These are phyloP conservation scores for Tenualosa thibaudeaui DNA, from an alignment of 2,797 vertebrate species.

Conservation along the genomic window DNA sequence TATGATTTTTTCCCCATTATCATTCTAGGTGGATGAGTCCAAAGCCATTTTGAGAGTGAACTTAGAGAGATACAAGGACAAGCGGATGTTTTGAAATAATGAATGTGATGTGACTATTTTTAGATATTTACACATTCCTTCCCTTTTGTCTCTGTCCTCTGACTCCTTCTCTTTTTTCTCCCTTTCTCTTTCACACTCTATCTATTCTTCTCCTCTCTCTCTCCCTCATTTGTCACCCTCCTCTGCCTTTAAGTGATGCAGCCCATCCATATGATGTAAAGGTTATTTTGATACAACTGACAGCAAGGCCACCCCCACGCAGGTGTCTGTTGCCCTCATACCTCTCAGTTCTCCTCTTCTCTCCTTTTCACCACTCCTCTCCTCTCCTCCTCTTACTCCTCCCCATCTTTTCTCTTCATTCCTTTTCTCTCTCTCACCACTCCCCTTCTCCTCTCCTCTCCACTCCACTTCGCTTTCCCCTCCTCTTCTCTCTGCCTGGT, in stretches of 20 bases:
- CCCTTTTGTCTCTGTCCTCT: not conserved
- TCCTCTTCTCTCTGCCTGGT: not conserved
- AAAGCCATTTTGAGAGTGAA: not conserved
- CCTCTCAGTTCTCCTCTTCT: slow-evolving; percentile 9
- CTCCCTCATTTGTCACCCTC: slow-evolving; percentile 18
- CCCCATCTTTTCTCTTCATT: not conserved
- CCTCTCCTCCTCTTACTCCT: not conserved
- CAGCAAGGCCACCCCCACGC: slow-evolving; percentile 43
- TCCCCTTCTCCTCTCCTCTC: too few relatives aligned
- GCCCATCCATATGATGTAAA: slow-evolving; percentile 43
- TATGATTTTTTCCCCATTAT: not conserved
- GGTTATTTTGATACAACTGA: slow-evolving; percentile 52
- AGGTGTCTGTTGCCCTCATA: slow-evolving; percentile 29
- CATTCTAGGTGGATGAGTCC: not conserved
- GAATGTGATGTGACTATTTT: not conserved
- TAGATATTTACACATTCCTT: not conserved
- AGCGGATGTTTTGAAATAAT: not conserved
- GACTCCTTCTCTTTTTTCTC: not conserved
- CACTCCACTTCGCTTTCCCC: not conserved
- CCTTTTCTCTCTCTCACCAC: too few relatives aligned
- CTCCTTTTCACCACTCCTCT: not conserved
- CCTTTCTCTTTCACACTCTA: not conserved
- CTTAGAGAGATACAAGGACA: not conserved
- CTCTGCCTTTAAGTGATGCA: slow-evolving; percentile 32
- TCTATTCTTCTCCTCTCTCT: not conserved